Evolutionary conservation across 1,140 invertebrate species (phyloP).

Genomic region (Temnothorax nylanderi): DNA sequence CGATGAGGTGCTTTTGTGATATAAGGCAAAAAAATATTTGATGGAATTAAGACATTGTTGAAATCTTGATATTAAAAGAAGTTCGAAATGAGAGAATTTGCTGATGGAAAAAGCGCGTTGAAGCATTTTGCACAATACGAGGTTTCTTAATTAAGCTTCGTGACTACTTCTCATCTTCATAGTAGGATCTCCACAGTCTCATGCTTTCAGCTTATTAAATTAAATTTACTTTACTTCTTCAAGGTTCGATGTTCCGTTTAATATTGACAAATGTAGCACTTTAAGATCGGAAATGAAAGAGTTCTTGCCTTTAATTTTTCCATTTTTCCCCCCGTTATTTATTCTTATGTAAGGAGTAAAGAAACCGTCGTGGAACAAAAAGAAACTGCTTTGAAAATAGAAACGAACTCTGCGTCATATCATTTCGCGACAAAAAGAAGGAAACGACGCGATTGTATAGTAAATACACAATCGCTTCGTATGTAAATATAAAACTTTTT

Average conservation of each 20-base stretch:
- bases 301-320: background rate
- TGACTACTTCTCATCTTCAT: conserved; percentile 11
- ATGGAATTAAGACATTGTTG: background rate
- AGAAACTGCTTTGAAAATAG: background rate
- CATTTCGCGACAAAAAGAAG: background rate
- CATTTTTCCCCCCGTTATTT: background rate
- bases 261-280: conserved; percentile 21
- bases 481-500: background rate
- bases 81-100: background rate
- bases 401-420: background rate
- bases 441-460: background rate
- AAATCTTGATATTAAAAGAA: background rate
- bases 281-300: conserved; percentile 1
- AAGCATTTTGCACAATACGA: background rate
- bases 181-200: background rate
- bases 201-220: conserved; percentile 21
- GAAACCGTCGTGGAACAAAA: background rate
- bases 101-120: background rate
- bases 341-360: background rate
- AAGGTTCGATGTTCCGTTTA: background rate
- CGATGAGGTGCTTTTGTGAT: background rate
- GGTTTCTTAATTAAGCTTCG: conserved; percentile 18
- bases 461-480: background rate
- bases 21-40: background rate
- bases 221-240: conserved; percentile 19